Percentiles rank a stretch among this genome's conserved stretches.
Conservation (phyloP, 2,888 invertebrate species). For the Mimachlamys varia region DNA sequence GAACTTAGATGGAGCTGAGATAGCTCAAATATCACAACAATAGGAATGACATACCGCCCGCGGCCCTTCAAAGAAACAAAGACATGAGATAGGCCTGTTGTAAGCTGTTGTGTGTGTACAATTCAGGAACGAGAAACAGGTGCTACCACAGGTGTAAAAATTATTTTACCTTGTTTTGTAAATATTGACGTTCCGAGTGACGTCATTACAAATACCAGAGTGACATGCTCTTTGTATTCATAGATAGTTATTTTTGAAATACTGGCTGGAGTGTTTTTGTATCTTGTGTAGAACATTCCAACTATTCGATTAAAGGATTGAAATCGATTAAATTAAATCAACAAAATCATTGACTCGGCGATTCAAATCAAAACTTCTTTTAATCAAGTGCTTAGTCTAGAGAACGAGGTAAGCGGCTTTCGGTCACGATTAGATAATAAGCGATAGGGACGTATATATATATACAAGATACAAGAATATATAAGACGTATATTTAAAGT, state of each 20-base stretch:
- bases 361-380: background rate
- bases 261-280: background rate
- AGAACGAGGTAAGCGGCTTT: background rate
- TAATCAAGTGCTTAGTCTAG: background rate
- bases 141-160: constrained; percentile 12
- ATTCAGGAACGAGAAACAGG: background rate
- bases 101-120: background rate
- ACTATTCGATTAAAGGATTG: background rate
- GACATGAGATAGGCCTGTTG: constrained; percentile 14
- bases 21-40: background rate
- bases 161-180: background rate
- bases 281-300: background rate
- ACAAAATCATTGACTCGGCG: background rate
- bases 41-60: background rate
- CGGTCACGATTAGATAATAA: too few species aligned
- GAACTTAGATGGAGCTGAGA: background rate
- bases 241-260: background rate
- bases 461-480: too few species aligned
- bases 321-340: background rate
- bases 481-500: too few species aligned
- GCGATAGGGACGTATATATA: too few species aligned
- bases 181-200: background rate
- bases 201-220: background rate
- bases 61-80: constrained; percentile 17
- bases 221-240: background rate